Evolutionary conservation across 2,888 invertebrate species (phyloP).

Genomic region (Unio pictorum): DNA sequence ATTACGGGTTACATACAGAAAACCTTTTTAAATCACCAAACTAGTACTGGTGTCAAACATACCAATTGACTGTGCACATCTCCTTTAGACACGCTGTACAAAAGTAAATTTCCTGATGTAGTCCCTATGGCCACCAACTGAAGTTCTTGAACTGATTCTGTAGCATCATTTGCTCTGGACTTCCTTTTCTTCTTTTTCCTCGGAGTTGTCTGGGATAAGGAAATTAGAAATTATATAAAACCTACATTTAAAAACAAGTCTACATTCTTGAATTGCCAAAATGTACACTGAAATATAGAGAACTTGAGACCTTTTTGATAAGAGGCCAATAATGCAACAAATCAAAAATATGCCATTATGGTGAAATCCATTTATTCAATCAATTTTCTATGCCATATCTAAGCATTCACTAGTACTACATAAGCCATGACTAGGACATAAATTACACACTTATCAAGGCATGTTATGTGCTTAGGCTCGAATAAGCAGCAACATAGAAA

Average conservation of each 20-base stretch:
- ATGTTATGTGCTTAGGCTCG: too few relatives aligned
- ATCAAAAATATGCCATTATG: too few relatives aligned
- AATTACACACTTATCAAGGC: too few relatives aligned
- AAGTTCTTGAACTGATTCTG: slow-evolving; percentile 36
- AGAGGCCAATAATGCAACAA: too few relatives aligned
- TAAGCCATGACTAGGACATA: too few relatives aligned
- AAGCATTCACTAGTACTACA: too few relatives aligned
- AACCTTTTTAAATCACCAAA: not conserved
- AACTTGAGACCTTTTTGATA: too few relatives aligned
- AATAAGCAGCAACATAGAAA: too few relatives aligned
- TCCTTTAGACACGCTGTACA: slow-evolving; percentile 81
- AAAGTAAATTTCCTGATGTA: slow-evolving; percentile 79
- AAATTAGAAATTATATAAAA: not conserved
- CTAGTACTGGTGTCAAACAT: slow-evolving; percentile 11
- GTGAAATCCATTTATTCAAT: too few relatives aligned
- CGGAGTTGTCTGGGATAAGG: slow-evolving; percentile 30
- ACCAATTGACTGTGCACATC: slow-evolving; percentile 76
- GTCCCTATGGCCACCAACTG: slow-evolving; percentile 82
- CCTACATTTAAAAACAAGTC: not conserved
- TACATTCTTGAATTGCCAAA: too few relatives aligned
- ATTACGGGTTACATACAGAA: too few relatives aligned
- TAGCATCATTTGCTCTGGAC: slow-evolving; percentile 2
- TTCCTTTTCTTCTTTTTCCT: slow-evolving; percentile 60
- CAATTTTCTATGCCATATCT: too few relatives aligned
- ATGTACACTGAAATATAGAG: not conserved